Conservation (phyloP, 1,140 invertebrate genomes). For the Bactericera cockerelli region DNA sequence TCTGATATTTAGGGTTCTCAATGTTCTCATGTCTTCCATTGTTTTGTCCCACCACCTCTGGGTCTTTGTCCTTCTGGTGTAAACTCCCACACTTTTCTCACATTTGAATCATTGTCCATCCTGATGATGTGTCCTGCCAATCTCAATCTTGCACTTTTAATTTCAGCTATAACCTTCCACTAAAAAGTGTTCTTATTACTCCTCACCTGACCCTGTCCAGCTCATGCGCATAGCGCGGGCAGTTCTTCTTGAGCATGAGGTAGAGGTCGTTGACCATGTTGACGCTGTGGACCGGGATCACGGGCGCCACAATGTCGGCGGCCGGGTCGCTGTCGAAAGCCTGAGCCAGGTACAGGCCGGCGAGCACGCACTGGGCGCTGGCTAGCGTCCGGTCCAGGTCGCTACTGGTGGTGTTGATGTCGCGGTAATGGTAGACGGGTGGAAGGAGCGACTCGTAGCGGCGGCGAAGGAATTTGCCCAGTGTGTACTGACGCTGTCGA, state of each 20-base stretch:
- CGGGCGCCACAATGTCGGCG: background rate
- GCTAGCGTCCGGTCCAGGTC: constrained; percentile 65
- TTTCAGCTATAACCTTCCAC: no score
- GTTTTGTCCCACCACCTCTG: no score
- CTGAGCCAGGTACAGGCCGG: constrained; percentile 59
- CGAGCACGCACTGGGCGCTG: constrained; percentile 64
- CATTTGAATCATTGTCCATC: no score
- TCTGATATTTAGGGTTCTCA: no score
- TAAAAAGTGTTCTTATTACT: no score
- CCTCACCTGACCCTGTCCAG: background rate
- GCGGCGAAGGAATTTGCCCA: constrained; percentile 33
- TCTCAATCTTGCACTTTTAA: no score
- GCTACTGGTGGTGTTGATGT: constrained; percentile 56
- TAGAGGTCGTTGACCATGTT: background rate
- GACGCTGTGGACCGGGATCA: background rate
- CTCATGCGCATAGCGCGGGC: background rate
- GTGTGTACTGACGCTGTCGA: constrained; percentile 5
- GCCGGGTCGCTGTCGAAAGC: background rate
- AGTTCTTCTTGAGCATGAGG: background rate
- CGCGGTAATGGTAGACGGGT: constrained; percentile 37
- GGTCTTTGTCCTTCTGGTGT: no score
- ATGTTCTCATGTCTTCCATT: no score
- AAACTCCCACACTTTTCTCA: no score
- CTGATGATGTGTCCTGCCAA: no score
- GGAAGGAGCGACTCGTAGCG: constrained; percentile 42